Conservation (phyloP, 2,888 invertebrate species). For the Polymixis lichenea region DNA sequence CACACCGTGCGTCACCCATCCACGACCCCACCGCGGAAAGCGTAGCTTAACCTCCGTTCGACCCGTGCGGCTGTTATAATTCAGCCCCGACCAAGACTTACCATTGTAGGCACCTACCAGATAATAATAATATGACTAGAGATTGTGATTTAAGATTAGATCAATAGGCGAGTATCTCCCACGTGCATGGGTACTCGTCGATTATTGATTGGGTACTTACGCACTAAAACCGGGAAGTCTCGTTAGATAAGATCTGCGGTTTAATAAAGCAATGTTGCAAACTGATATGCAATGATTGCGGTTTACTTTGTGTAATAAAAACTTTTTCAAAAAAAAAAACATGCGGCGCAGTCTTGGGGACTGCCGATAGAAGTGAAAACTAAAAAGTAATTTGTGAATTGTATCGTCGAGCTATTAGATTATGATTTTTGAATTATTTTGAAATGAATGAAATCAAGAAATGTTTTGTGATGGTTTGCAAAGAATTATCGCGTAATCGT, state of each 20-base stretch:
- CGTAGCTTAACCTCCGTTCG: too few relatives aligned
- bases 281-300: neutral
- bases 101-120: too few relatives aligned
- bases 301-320: too few relatives aligned
- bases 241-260: neutral
- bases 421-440: too few relatives aligned
- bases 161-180: neutral
- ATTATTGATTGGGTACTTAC: neutral
- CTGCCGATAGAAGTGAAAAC: too few relatives aligned
- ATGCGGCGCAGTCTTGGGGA: too few relatives aligned
- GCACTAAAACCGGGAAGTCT: neutral
- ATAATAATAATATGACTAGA: neutral
- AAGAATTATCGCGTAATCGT: too few relatives aligned
- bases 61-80: neutral
- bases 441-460: too few relatives aligned
- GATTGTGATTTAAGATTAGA: neutral
- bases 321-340: too few relatives aligned
- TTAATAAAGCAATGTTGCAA: neutral
- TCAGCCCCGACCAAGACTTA: neutral
- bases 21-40: neutral
- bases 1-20: neutral
- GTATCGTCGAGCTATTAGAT: too few relatives aligned
- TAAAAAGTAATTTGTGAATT: too few relatives aligned
- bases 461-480: too few relatives aligned
- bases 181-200: neutral